A percentile compares a stretch with the other conserved stretches of the same genome.
Evolutionary conservation across 2,888 invertebrate species (phyloP).

Genomic region (Microdon myrmicae): DNA sequence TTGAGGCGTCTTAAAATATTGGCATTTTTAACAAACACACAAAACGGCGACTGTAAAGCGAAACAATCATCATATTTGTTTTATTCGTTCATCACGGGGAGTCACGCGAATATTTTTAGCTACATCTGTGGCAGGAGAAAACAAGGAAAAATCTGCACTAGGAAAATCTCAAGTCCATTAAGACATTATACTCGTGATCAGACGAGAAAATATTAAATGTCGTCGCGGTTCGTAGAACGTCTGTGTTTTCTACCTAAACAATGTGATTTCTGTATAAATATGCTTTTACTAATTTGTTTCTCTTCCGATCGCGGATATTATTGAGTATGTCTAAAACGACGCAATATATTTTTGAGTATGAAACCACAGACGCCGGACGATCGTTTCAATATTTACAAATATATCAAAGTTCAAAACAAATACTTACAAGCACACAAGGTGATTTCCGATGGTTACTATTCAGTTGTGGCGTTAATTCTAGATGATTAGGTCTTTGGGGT

Average conservation of each 20-base stretch:
- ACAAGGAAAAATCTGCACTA: conserved; percentile 10
- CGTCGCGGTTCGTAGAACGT: conserved; percentile 23
- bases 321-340: no score
- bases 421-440: conserved; percentile 59
- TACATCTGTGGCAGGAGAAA: conserved; percentile 4
- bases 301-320: no score
- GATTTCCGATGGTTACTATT: conserved; percentile 62
- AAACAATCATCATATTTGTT: conserved; percentile 30
- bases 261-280: no score
- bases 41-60: conserved; percentile 9
- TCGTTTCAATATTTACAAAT: conserved; percentile 16
- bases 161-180: conserved; percentile 33
- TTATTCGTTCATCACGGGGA: conserved; percentile 11
- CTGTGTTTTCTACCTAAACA: no score
- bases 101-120: conserved; percentile 40
- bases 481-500: conserved; percentile 66
- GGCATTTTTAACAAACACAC: conserved; percentile 7
- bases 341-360: no score
- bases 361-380: no score
- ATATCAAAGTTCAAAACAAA: conserved; percentile 20
- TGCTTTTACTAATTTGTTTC: no score
- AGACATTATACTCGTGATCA: conserved; percentile 33
- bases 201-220: conserved; percentile 32
- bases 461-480: conserved; percentile 65
- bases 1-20: conserved; percentile 26